These are phyloP conservation scores for Caenorhabditis sp. DNA, from an alignment of 2,888 invertebrate genomes.

Conservation along the genomic window DNA sequence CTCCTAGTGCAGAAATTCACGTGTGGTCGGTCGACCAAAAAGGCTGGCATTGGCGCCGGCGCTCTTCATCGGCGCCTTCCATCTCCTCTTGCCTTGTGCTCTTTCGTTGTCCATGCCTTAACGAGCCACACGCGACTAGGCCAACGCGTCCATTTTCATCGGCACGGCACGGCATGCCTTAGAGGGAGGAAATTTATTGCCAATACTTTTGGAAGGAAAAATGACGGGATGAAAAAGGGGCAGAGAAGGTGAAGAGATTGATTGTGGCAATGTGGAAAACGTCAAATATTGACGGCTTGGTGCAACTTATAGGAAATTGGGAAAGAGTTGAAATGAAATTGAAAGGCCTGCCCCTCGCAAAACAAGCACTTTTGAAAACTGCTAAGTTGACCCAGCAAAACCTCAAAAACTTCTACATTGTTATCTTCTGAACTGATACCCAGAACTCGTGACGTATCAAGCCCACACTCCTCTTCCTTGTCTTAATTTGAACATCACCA, in stretches of 20 bases:
- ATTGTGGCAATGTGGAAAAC: background rate
- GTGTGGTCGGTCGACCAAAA: background rate
- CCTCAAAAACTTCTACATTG: too few species aligned
- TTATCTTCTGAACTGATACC: too few species aligned
- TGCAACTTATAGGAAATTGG: too few species aligned
- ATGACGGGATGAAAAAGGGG: background rate
- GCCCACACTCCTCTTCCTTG: too few species aligned
- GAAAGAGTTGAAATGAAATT: too few species aligned
- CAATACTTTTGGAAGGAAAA: background rate
- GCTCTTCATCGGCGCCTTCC: conserved; percentile 5
- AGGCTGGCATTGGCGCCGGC: background rate
- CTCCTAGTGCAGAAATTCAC: conserved; percentile 2
- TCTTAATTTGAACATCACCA: too few species aligned
- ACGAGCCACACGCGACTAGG: background rate
- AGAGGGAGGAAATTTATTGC: background rate
- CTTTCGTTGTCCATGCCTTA: background rate
- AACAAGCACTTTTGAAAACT: too few species aligned
- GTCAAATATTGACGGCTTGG: too few species aligned
- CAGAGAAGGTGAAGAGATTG: background rate
- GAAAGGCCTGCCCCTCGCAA: too few species aligned
- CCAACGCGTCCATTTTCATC: conserved; percentile 1
- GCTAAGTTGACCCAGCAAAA: too few species aligned
- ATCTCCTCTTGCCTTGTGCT: background rate
- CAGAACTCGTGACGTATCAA: too few species aligned
- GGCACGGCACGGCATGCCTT: background rate